Percentiles rank a stretch among this genome's conserved stretches.
Conservation (phyloP, 92 coral and sea anemone genomes). For the Parazoanthus atlanticus region DNA sequence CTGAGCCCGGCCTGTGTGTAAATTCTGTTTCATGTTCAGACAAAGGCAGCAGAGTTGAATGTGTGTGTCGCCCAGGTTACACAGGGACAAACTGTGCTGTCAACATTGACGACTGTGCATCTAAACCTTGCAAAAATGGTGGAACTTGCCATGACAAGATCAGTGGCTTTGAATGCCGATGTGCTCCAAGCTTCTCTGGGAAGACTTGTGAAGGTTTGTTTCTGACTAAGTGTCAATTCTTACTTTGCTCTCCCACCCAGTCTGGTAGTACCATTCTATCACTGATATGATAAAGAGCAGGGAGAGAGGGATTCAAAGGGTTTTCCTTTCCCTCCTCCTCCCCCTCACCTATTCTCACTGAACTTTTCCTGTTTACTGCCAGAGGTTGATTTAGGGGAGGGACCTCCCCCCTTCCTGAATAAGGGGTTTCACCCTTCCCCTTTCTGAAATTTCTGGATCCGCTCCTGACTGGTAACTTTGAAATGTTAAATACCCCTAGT, state of each 20-base stretch:
- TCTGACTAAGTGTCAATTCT: not conserved
- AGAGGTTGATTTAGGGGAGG: no score
- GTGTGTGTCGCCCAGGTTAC: slow-evolving; percentile 86
- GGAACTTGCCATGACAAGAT: slow-evolving; percentile 86
- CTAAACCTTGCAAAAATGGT: slow-evolving; percentile 91
- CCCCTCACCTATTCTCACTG: not conserved
- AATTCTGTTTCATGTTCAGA: slow-evolving; percentile 84
- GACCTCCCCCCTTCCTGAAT: no score
- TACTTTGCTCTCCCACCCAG: not conserved
- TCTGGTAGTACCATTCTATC: no score
- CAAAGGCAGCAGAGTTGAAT: slow-evolving; percentile 79
- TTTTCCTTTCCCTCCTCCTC: not conserved
- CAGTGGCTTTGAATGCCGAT: slow-evolving; percentile 80
- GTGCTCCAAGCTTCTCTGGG: slow-evolving; percentile 80
- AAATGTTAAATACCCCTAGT: no score
- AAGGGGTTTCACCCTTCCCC: no score
- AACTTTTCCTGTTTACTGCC: no score
- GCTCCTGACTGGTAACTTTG: no score
- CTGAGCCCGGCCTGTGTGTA: slow-evolving; percentile 74
- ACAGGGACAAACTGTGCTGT: slow-evolving; percentile 96
- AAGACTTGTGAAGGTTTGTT: slow-evolving; percentile 84
- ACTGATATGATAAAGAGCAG: no score
- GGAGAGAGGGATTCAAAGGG: no score
- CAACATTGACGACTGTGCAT: slow-evolving; percentile 84
- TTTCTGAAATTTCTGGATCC: no score